Base-by-base conservation (phyloP, 2,113 vertebrate genomes). In the Pseudopipra pipra region DNA sequence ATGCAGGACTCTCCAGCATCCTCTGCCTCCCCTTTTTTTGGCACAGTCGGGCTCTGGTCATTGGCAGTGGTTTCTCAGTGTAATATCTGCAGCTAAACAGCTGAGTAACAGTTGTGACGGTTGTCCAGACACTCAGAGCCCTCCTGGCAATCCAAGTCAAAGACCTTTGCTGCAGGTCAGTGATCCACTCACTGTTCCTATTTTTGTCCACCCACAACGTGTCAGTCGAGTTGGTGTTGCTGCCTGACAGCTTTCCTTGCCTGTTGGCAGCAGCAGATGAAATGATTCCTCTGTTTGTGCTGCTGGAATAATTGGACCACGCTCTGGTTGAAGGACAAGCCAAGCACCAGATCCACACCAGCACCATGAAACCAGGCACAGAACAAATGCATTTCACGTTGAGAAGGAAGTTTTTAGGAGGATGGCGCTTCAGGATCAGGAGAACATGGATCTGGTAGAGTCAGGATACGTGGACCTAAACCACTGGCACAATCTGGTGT, bases 31-130 rank as follows among this genome's bases (percentile, higher is more conserved):
- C 10, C 63, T 92, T 66, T 25, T 56, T 44, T 78, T 94, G 95
- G 84, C 89, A 59, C 17, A 4, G 65, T 30, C 37, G 25, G 67
- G 18, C 68, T 39, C 39, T 78, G 89, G 88, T 55, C 93, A 81
- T 46, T 77, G 80, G 91, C 89, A 89, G 76, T 65, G 89, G 56
- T 84, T 93, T 89, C 65, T 15, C 27, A 63, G 67, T 41, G 91
- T 90, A 66, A 31, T 89, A 91, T 82, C 92, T 95, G 66, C 81
- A 87, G 90, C 91, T 75, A 72, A 96, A 94, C 91, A 95, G 96
- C 94, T 95, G 96, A 87, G 80, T 96, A 96, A 95, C 93, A 95
- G 91, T 96, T 95, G 86, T 95, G 94, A 95, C 81, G 13, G 94
- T 75, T 61, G 83, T 95, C 86, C 80, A 65, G 96, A 95, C 91